Percentiles rank a stretch among this genome's conserved stretches.
Conservation (phyloP, 1,140 invertebrate genomes). For the Achroia grisella region DNA sequence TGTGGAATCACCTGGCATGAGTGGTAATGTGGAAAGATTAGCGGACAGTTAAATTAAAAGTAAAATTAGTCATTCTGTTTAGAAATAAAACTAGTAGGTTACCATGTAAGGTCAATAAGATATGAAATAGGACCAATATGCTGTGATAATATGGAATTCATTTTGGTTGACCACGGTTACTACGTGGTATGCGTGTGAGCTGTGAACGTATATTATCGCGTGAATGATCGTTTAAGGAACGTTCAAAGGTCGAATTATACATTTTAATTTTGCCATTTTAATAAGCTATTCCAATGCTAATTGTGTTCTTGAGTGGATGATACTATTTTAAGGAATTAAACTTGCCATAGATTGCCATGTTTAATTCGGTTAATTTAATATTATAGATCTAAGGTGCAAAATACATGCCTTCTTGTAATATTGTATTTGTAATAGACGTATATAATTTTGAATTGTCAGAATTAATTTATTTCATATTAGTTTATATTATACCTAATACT, state of each 20-base stretch:
- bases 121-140: too few relatives aligned
- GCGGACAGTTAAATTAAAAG: slow-evolving; percentile 16
- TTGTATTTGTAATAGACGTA: too few relatives aligned
- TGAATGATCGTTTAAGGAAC: too few relatives aligned
- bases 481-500: slow-evolving; percentile 13
- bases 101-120: too few relatives aligned
- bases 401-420: too few relatives aligned
- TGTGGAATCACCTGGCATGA: slow-evolving; percentile 45
- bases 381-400: slow-evolving; percentile 1
- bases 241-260: slow-evolving; percentile 4
- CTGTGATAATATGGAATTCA: too few relatives aligned
- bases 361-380: slow-evolving; percentile 34
- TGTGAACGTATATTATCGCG: too few relatives aligned
- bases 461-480: slow-evolving; percentile 8
- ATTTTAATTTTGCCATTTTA: slow-evolving; percentile 13
- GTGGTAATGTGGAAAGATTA: slow-evolving; percentile 55
- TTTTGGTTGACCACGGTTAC: too few relatives aligned
- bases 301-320: slow-evolving; percentile 9
- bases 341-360: slow-evolving; percentile 65
- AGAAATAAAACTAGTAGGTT: too few relatives aligned
- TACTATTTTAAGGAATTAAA: slow-evolving; percentile 45
- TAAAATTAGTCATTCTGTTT: too few relatives aligned
- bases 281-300: slow-evolving; percentile 1
- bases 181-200: too few relatives aligned
- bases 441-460: too few relatives aligned